Evolutionary conservation across 2,797 vertebrate species (phyloP).

Genomic region (Anguilla pacifica): DNA sequence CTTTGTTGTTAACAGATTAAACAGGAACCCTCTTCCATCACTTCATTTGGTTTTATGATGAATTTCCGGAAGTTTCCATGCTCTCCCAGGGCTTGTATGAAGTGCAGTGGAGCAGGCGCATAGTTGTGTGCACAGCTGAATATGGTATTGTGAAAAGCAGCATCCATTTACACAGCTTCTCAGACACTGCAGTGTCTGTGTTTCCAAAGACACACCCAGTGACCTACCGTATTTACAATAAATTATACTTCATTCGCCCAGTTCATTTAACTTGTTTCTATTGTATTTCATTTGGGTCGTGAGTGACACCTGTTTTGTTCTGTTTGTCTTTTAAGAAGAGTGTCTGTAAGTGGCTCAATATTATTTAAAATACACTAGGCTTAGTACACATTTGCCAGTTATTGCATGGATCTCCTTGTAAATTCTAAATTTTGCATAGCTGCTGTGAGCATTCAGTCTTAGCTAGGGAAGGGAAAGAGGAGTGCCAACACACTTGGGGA

Average conservation of each 20-base stretch:
- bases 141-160: constrained; percentile 10
- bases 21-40: neutral
- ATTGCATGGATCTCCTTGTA: neutral
- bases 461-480: neutral
- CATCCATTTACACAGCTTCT: constrained; percentile 1
- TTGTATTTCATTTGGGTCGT: neutral
- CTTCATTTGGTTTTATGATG: neutral
- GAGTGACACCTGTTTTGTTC: neutral
- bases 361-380: neutral
- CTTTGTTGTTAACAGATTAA: constrained; percentile 2
- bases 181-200: neutral
- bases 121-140: constrained; percentile 19
- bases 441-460: neutral
- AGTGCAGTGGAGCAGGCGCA: neutral
- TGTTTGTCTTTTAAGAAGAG: constrained; percentile 14
- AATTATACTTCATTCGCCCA: neutral
- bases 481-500: neutral
- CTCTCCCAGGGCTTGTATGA: neutral
- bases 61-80: neutral
- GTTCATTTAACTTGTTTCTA: neutral
- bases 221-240: neutral
- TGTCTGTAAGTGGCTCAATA: neutral
- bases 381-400: neutral
- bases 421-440: neutral
- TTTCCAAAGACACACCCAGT: constrained; percentile 20